Evolutionary conservation across 1,140 invertebrate species (phyloP), one percentile per base, ranked within the genome.

Genomic region (Drosophila hydei): DNA sequence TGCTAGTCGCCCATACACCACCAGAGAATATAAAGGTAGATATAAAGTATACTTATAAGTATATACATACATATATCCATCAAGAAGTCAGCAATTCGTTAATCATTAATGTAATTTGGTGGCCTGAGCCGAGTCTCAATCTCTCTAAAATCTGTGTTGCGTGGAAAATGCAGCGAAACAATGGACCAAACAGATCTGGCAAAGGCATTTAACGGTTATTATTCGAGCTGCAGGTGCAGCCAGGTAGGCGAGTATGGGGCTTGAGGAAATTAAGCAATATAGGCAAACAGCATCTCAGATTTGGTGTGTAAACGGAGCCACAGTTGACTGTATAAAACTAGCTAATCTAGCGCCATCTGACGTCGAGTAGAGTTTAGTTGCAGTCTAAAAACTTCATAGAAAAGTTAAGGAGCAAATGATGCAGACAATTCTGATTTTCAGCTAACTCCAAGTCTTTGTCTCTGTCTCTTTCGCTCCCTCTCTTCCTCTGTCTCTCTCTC

Each of bases 121-220:
- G 58, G 67, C 59, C 62, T 48, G 59, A 63, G 27, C 40, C 52
- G 61, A 21, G 8, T 40, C 27, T 42, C 23, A 33, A 59, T 59
- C 58, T 59, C 43, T 7, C 18, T 33, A 8, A 11, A 55, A 30
- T 63, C 25, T 21, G 38, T 36, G 62, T 72, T 60, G 63, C 70
- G 70, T 72, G 63, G 38, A 65, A 45, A 40, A 25, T 63, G 67
- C 23, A 48, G 38, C 60, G 40, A 21, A 56, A 71, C 68, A 70
- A 60, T 61, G 64, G n/a, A 60, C 47, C 43, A n/a, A 43, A 25
- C 9, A 33, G 54, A 60, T 48, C 47, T 40, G 23, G 18, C 2
- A 43, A 67, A 68, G 64, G 16, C 64, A 61, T 68, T 72, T 68
- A 61, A 68, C 63, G 63, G 56, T 54, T 67, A 68, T 68, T 71